These are phyloP conservation scores for Sorex fumeus DNA, from an alignment of 2,113 vertebrate genomes.

Conservation along the genomic window DNA sequence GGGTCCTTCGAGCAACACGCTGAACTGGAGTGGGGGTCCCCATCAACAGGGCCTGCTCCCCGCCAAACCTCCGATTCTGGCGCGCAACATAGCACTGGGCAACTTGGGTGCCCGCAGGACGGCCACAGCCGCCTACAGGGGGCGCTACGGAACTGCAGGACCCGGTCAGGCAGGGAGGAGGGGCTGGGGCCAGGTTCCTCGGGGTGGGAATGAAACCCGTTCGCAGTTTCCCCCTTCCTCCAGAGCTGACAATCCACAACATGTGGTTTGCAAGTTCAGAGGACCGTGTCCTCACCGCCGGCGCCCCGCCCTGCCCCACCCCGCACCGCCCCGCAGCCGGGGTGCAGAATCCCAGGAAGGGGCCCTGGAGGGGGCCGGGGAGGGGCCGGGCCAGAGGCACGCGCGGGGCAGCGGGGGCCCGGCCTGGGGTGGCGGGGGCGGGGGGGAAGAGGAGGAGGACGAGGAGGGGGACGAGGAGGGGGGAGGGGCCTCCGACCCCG, in stretches of 20 bases:
- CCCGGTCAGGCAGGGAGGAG: not conserved
- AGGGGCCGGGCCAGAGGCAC: too few relatives aligned
- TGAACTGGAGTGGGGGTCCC: slow-evolving; percentile 25
- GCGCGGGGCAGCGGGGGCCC: too few relatives aligned
- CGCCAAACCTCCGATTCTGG: not conserved
- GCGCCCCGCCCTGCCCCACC: too few relatives aligned
- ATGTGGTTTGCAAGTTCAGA: slow-evolving; percentile 35
- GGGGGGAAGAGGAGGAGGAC: too few relatives aligned
- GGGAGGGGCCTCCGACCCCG: not conserved
- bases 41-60: not conserved
- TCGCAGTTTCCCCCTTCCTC: not conserved
- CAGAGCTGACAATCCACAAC: slow-evolving; percentile 27
- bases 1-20: slow-evolving; percentile 7
- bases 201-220: not conserved
- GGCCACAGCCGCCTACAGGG: slow-evolving; percentile 66
- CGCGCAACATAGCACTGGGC: not conserved
- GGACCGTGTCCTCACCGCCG: not conserved
- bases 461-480: too few relatives aligned
- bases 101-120: not conserved
- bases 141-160: slow-evolving; percentile 75
- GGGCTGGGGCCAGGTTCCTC: not conserved
- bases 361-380: too few relatives aligned
- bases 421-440: too few relatives aligned
- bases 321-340: too few relatives aligned
- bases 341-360: too few relatives aligned